Base-by-base conservation (phyloP, 2,888 invertebrate genomes). In the Vesta saturnalis region DNA sequence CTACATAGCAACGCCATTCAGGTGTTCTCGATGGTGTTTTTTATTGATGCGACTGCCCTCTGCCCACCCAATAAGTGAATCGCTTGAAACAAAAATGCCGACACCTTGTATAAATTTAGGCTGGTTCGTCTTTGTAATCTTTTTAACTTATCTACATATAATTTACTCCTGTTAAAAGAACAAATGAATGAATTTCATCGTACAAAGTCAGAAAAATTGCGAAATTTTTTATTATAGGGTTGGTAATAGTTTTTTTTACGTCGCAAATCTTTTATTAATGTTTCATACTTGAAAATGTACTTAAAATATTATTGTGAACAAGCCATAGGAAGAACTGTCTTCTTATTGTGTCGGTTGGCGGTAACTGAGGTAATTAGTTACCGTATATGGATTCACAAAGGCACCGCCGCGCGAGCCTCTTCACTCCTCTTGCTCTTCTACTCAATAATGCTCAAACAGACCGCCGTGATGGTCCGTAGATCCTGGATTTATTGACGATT, bases 331-430 rank as follows among this genome's bases (percentile, higher is more conserved):
- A 71, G 74, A 68, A 73, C 72, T 73, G 76, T 78, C 77, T 76
- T 78, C 77, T 79, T 78, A 77, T 81, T 79, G 81, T 81, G 78
- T 78, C 79, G 80, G 81, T 79, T 78, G 80, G 78, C 77, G 79
- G 79, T 78, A 77, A 78, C 76, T 72, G 76, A 78, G 82, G 82
- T 84, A 83, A 83, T 83, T 83, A 83, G 82, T 82, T 81, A 76
- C 83, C 83, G 76, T 83, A 83, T 82, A 83, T 78, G 83, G 83
- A 75, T 76, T 70, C 78, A 81, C 82, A 83, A 83, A 83, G 83
- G 77, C 64, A 72, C 83, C 83, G 83, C 82, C 81, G 81, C 81
- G 80, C 81, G 79, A 81, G 80, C 78, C 77, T 72, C 68, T 66
- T 46, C 73, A 67, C 75, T 77, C 77, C 74, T 75, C 75, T 69